phyloP scores from a whole-genome alignment of 2,797 vertebrate genomes.

The Sphaeramia orbicularis region DNA sequence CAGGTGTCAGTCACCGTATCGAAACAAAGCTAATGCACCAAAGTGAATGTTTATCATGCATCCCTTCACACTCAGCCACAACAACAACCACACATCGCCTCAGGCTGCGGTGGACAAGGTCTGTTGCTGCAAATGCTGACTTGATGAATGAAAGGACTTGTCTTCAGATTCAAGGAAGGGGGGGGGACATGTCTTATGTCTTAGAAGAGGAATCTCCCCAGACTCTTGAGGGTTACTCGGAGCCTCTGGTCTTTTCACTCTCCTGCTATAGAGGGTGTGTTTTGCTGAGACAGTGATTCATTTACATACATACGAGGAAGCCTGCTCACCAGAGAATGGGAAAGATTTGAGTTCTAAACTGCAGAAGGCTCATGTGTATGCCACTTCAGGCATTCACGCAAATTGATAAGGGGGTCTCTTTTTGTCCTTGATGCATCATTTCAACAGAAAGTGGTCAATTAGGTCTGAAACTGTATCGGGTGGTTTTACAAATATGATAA shows the following conservation, averaged over 20 bases:
- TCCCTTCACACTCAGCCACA: conserved; percentile 4
- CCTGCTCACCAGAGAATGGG: conserved; percentile 66
- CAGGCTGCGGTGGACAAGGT: conserved; percentile 29
- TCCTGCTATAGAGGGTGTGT: conserved; percentile 32
- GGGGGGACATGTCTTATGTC: too few species aligned
- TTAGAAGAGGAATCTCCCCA: conserved; percentile 22
- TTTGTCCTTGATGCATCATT: conserved; percentile 60
- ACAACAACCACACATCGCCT: conserved; percentile 7
- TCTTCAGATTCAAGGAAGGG: conserved; percentile 18
- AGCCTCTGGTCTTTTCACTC: conserved; percentile 52
- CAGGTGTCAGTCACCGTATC: conserved; percentile 51
- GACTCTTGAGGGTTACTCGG: conserved; percentile 34
- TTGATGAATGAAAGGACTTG: conserved; percentile 15
- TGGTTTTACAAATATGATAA: conserved; percentile 65
- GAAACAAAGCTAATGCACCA: conserved; percentile 27
- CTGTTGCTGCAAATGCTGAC: conserved; percentile 40
- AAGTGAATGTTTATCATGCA: conserved; percentile 6
- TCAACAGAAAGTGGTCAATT: conserved; percentile 63
- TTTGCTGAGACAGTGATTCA: conserved; percentile 76
- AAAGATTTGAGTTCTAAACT: conserved; percentile 54
- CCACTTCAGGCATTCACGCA: conserved; percentile 14
- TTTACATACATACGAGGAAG: conserved; percentile 82
- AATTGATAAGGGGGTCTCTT: conserved; percentile 36
- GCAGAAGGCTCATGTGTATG: conserved; percentile 24
- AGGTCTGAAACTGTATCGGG: conserved; percentile 53